Percentiles rank a stretch among this genome's conserved stretches.
phyloP scores from a whole-genome alignment of 2,888 invertebrate species.

The Timema podura region DNA sequence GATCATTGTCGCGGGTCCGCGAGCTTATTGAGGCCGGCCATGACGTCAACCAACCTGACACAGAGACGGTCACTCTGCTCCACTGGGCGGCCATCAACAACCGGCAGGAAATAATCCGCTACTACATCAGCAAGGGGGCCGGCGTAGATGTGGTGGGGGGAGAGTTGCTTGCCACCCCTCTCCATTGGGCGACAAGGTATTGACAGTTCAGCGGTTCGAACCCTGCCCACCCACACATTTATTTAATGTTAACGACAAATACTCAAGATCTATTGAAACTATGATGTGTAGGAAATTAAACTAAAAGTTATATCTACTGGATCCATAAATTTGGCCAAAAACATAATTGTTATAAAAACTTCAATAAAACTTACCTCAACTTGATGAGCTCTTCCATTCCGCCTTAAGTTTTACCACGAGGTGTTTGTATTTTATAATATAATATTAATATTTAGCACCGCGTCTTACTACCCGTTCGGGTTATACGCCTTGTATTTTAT shows the following conservation, averaged over 20 bases:
- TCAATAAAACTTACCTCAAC: no score
- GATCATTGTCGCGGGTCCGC: slow-evolving; percentile 74
- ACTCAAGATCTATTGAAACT: neutral
- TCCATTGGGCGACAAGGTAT: slow-evolving; percentile 94
- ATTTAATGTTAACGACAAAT: neutral
- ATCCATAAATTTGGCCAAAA: no score
- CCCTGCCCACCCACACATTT: neutral
- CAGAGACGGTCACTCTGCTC: slow-evolving; percentile 92
- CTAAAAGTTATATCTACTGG: no score
- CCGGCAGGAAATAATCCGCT: slow-evolving; percentile 85
- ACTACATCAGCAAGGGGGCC: slow-evolving; percentile 80
- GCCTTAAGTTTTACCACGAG: no score
- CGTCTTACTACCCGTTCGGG: no score
- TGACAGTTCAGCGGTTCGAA: slow-evolving; percentile 13
- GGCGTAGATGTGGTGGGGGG: slow-evolving; percentile 93
- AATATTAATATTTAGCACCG: no score
- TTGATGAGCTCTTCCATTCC: no score
- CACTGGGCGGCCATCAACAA: slow-evolving; percentile 99
- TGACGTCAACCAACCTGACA: slow-evolving; percentile 91
- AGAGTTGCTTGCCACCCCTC: slow-evolving; percentile 89
- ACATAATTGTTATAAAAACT: no score
- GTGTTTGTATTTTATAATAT: no score
- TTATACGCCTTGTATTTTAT: no score
- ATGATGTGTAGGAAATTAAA: no score
- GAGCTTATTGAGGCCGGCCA: slow-evolving; percentile 89